Percentiles rank a stretch among this genome's conserved stretches.
phyloP scores from a whole-genome alignment of 37 sponge, comb jelly and placozoan species.

The Mnemiopsis leidyi region DNA sequence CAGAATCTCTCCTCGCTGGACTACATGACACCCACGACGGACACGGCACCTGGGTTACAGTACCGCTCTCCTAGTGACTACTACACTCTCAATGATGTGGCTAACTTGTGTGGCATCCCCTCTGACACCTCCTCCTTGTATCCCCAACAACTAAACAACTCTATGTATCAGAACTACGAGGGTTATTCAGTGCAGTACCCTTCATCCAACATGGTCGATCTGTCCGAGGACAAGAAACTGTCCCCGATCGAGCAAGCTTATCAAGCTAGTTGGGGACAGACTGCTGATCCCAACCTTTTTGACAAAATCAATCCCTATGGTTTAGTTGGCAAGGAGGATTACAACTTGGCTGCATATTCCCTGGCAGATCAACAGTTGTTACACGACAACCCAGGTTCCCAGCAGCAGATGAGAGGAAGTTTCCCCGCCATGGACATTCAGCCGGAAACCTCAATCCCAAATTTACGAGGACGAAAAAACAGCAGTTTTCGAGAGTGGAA shows the following conservation, averaged over 20 bases:
- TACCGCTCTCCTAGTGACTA: not conserved
- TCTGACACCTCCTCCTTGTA: not conserved
- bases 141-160: not conserved
- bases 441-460: not conserved
- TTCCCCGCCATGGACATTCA: slow-evolving; percentile 8
- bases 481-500: slow-evolving; percentile 13
- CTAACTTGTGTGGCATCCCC: not conserved
- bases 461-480: not conserved
- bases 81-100: slow-evolving; percentile 32
- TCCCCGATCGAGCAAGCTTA: not conserved
- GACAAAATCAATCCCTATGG: not conserved
- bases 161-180: not conserved
- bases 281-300: not conserved
- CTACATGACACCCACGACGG: slow-evolving; percentile 15
- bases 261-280: not conserved
- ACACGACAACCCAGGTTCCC: not conserved
- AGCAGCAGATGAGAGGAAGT: not conserved
- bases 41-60: not conserved
- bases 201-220: not conserved
- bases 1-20: not conserved
- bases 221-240: not conserved
- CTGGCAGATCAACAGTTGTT: not conserved
- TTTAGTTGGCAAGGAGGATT: not conserved
- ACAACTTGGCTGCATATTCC: not conserved
- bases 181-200: not conserved